Conservation (phyloP, 1,140 invertebrate genomes). For the Drosophila pseudoananassae region DNA sequence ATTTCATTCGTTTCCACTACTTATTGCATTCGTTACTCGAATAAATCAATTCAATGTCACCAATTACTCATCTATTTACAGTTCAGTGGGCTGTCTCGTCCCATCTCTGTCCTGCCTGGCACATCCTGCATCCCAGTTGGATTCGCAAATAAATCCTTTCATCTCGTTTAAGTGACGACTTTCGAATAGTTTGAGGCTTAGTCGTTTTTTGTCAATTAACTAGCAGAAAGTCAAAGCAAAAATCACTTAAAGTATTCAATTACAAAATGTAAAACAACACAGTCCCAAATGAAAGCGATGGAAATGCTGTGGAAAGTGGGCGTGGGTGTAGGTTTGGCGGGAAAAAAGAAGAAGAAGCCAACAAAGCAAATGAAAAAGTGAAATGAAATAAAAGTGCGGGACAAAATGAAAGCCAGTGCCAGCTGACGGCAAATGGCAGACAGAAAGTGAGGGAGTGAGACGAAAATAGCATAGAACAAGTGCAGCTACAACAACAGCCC, state of each 20-base stretch:
- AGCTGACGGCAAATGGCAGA: slow-evolving; percentile 32
- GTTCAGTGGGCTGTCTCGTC: slow-evolving; percentile 19
- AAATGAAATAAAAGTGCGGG: slow-evolving; percentile 67
- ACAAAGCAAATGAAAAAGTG: slow-evolving; percentile 44
- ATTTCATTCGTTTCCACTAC: not conserved
- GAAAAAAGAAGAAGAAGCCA: slow-evolving; percentile 14
- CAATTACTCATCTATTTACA: slow-evolving; percentile 42
- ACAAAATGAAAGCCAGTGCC: slow-evolving; percentile 49
- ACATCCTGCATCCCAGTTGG: not conserved
- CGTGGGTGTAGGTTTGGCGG: not conserved
- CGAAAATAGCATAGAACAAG: slow-evolving; percentile 51
- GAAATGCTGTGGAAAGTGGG: slow-evolving; percentile 9
- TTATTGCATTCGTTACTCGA: not conserved
- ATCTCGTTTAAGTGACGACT: slow-evolving; percentile 17
- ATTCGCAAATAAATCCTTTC: slow-evolving; percentile 39
- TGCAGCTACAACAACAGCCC: slow-evolving; percentile 36
- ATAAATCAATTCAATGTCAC: slow-evolving; percentile 26
- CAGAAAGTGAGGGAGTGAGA: not conserved
- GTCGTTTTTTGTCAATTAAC: slow-evolving; percentile 58
- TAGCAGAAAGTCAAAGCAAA: slow-evolving; percentile 45
- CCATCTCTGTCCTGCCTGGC: not conserved
- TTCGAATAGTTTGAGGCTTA: slow-evolving; percentile 42
- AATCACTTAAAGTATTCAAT: slow-evolving; percentile 80
- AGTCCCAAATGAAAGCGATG: slow-evolving; percentile 30
- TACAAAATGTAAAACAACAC: slow-evolving; percentile 65